Evolutionary conservation across 2,113 vertebrate species (phyloP), one percentile per base, ranked within the genome.

Genomic region (Cettia cetti): DNA sequence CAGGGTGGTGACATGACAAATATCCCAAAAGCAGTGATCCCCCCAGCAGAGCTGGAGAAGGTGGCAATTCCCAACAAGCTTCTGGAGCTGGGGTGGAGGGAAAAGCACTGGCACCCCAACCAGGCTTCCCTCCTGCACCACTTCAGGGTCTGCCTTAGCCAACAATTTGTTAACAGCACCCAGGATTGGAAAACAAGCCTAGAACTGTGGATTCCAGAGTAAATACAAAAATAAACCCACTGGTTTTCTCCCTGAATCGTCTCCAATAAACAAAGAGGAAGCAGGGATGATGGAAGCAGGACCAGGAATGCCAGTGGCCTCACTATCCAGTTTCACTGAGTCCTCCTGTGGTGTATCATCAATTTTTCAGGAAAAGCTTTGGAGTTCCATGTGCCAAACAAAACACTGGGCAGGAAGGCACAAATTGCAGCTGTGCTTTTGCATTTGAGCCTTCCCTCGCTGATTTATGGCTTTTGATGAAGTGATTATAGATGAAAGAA

Each of bases 401-500:
- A 95, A 98, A 97, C 97, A 95, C 44, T 19, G 86, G 78, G 60
- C 97, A 98, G 98, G 98, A 98, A 98, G 95, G 95, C 95, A 96
- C 96, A 92, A 91, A 96, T 82, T 94, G 82, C n/a, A 94, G 93
- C 40, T 11, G 1, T 87, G 94, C 96, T 97, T 95, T 95, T 96
- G 96, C 96, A 90, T 90, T 96, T 83, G 64, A 82, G 74, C 90
- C 93, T 83, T 71, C 83, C 89, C 82, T 71, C 15, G 22, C 18
- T 96, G 97, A 98, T 97, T 97, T 96, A 97, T 82, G 86, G 95
- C 40, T 88, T 95, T 61, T 84, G 95, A 97, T 97, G 77, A 77
- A 96, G 82, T 45, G 97, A 98, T 98, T 98, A 86, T 72, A 85
- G 96, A 97, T 95, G 89, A 98, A 98, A 97, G 97, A 95, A 98